Evolutionary conservation across 2,113 vertebrate genomes (phyloP).

Genomic region (Ictalurus punctatus): DNA sequence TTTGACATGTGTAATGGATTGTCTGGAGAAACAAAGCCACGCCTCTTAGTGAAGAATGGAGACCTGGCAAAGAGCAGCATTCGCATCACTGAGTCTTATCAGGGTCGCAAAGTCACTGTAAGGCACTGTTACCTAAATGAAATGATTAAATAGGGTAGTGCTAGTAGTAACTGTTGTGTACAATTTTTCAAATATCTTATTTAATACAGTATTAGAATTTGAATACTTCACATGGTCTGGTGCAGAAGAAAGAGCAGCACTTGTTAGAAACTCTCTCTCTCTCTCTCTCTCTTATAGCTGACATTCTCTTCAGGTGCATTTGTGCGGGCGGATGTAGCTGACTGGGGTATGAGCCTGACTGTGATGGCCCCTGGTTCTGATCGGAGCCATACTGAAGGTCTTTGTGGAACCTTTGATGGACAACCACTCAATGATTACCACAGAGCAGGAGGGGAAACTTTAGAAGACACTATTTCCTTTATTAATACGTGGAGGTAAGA

Average conservation of each 20-base stretch:
- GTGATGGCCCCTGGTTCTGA: conserved; percentile 81
- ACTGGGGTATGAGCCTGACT: conserved; percentile 90
- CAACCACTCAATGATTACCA: conserved; percentile 82
- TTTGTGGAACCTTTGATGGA: conserved; percentile 88
- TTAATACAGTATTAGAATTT: background rate
- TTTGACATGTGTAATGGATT: conserved; percentile 89
- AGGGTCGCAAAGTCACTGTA: conserved; percentile 91
- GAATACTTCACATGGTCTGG: background rate
- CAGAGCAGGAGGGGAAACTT: conserved; percentile 64
- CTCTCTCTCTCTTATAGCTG: conserved; percentile 68
- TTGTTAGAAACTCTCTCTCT: background rate
- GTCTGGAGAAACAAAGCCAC: conserved; percentile 77
- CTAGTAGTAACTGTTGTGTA: background rate
- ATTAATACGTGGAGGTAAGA: conserved; percentile 86
- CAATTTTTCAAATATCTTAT: background rate
- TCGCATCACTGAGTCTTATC: conserved; percentile 84
- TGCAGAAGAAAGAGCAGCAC: background rate
- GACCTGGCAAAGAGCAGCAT: conserved; percentile 69
- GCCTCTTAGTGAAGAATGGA: conserved; percentile 78
- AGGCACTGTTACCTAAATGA: conserved; percentile 53
- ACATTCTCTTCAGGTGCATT: conserved; percentile 86
- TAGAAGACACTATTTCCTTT: conserved; percentile 69
- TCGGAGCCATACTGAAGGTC: conserved; percentile 79
- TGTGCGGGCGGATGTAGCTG: conserved; percentile 82
- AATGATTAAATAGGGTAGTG: background rate